Percentiles rank a stretch among this genome's conserved stretches.
phyloP scores from a whole-genome alignment of 2,113 vertebrate genomes.

The Pogonocichla stellata region DNA sequence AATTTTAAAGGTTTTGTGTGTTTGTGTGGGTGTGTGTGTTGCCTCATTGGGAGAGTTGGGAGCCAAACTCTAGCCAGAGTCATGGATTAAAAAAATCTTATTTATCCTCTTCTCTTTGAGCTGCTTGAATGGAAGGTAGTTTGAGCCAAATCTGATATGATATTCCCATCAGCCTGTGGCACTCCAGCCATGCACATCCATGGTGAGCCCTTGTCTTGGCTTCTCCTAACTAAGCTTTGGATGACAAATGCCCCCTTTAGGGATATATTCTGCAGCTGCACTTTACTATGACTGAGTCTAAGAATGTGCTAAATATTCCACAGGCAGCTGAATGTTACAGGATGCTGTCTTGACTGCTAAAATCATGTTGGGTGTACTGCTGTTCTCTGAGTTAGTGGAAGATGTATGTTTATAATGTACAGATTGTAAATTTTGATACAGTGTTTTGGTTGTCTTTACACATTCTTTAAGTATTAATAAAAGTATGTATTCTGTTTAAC shows the following conservation, averaged over 20 bases:
- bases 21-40: background rate
- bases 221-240: background rate
- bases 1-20: background rate
- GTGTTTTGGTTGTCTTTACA: background rate
- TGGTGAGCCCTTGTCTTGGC: background rate
- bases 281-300: background rate
- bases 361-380: background rate
- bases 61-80: background rate
- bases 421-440: background rate
- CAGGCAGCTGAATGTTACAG: background rate
- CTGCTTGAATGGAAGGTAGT: background rate
- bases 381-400: background rate
- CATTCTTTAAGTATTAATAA: conserved; percentile 16
- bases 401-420: background rate
- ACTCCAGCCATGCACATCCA: background rate
- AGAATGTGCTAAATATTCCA: background rate
- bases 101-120: background rate
- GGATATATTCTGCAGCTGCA: background rate
- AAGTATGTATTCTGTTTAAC: background rate
- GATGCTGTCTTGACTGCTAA: background rate
- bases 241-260: background rate
- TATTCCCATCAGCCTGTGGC: background rate
- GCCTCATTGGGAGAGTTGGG: background rate
- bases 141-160: background rate
- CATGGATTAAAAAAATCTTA: background rate